Percentiles rank a stretch among this genome's conserved stretches.
Conservation (phyloP, 2,113 vertebrate species). For the Cephalopterus ornatus region DNA sequence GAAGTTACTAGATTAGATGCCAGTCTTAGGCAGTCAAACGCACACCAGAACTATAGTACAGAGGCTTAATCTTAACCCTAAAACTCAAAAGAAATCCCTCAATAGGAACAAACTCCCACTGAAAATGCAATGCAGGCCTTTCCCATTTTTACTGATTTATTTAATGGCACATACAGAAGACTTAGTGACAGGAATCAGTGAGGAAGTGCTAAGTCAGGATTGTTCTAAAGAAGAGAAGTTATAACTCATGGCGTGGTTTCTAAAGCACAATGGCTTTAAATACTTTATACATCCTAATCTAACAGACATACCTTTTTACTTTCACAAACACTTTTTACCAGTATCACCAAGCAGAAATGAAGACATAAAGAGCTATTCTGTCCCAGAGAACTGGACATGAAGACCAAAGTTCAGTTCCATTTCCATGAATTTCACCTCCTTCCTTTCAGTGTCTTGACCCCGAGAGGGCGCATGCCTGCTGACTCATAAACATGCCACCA, state of each 20-base stretch:
- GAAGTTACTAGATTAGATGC: not conserved
- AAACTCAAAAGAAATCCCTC: not conserved
- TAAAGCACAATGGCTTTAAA: not conserved
- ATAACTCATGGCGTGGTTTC: not conserved
- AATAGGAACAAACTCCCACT: not conserved
- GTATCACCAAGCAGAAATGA: not conserved
- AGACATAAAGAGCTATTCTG: not conserved
- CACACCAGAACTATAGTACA: not conserved
- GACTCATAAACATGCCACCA: not conserved
- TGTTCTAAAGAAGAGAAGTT: not conserved
- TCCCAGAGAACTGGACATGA: not conserved
- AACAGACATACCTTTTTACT: not conserved
- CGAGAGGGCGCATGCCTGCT: accelerated
- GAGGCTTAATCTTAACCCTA: not conserved
- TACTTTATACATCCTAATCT: not conserved
- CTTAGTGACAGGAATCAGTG: not conserved
- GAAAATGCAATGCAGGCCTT: not conserved
- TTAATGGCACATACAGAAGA: not conserved
- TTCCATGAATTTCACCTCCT: not conserved
- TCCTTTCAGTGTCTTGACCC: accelerated
- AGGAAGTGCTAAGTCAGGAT: not conserved
- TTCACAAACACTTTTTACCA: not conserved
- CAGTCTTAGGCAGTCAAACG: not conserved
- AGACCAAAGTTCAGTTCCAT: not conserved
- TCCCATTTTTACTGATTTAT: not conserved